A percentile compares a stretch with the other conserved stretches of the same genome.
phyloP scores from a whole-genome alignment of 2,888 invertebrate genomes.

The Tipula vernalis region DNA sequence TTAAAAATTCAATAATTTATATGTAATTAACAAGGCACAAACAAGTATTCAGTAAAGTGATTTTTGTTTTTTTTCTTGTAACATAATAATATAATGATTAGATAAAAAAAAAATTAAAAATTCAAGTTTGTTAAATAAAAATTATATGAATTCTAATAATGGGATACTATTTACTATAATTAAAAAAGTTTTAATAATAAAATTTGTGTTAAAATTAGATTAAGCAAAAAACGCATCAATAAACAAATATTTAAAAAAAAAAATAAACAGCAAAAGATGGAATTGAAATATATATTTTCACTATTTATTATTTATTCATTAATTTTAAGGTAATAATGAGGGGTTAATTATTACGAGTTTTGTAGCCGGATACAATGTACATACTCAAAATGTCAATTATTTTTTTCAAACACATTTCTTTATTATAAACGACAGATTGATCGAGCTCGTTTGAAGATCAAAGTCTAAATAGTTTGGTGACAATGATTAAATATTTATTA shows the following conservation, averaged over 20 bases:
- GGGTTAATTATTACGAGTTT: neutral
- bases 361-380: neutral
- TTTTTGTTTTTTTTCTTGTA: neutral
- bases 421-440: neutral
- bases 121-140: neutral
- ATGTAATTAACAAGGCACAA: neutral
- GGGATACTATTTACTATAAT: neutral
- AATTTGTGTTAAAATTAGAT: neutral
- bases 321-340: conserved; percentile 8
- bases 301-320: neutral
- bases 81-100: neutral
- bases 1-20: neutral
- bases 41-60: neutral
- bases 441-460: neutral
- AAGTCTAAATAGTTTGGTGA: neutral
- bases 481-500: neutral
- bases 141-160: neutral
- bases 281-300: neutral
- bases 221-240: neutral
- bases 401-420: neutral
- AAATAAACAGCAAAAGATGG: neutral
- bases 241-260: too few species aligned
- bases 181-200: neutral
- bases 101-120: neutral
- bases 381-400: neutral